Conservation (phyloP, 2,797 vertebrate genomes). For the Parambassis ranga region DNA sequence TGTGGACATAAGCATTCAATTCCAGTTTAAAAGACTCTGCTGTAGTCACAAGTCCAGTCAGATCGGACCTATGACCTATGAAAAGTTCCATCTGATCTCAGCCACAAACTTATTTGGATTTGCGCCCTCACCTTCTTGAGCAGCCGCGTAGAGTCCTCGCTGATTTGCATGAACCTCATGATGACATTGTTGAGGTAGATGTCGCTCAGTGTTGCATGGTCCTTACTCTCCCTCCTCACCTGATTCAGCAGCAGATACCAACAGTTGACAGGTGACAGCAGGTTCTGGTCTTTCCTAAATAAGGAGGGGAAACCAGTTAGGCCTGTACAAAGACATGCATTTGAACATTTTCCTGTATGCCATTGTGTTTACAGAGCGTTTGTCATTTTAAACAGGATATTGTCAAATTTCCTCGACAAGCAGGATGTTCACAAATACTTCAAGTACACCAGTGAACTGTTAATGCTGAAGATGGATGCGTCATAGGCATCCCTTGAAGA, state of each 20-base stretch:
- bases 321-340: background rate
- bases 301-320: background rate
- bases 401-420: slow-evolving; percentile 9
- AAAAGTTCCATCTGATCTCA: too few relatives aligned
- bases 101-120: too few relatives aligned
- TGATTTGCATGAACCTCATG: slow-evolving; percentile 99
- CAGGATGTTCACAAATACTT: slow-evolving; percentile 21
- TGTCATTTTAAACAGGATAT: slow-evolving; percentile 11
- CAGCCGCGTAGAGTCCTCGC: slow-evolving; percentile 95
- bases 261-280: slow-evolving; percentile 97
- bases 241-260: slow-evolving; percentile 99
- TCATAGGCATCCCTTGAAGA: slow-evolving; percentile 53
- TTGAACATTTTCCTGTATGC: background rate
- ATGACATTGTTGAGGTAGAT: slow-evolving; percentile 99
- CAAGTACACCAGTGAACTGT: slow-evolving; percentile 16
- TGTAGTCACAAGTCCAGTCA: too few relatives aligned
- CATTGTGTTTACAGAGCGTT: background rate
- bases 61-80: too few relatives aligned
- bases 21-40: too few relatives aligned
- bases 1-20: too few relatives aligned
- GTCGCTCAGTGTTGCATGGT: slow-evolving; percentile 96
- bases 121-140: slow-evolving; percentile 91
- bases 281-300: slow-evolving; percentile 97
- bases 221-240: slow-evolving; percentile 97
- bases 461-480: slow-evolving; percentile 18